phyloP scores from a whole-genome alignment of 2,113 vertebrate genomes.

The Campylomormyrus tamandua region DNA sequence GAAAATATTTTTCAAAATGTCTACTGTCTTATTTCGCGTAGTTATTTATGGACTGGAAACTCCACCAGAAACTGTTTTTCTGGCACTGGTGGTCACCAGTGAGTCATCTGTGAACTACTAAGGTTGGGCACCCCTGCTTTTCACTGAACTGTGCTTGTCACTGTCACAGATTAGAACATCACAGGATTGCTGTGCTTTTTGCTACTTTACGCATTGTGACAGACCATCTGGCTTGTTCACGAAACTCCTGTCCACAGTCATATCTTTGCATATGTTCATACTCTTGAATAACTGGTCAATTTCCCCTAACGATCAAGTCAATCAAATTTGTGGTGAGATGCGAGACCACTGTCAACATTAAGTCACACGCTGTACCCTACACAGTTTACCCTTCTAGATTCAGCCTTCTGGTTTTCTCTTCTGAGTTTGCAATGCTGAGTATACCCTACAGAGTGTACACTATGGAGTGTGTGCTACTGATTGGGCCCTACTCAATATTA shows the following conservation, averaged over 20 bases:
- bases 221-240: not conserved
- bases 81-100: not conserved
- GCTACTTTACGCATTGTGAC: not conserved
- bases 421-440: not conserved
- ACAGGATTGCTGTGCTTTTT: not conserved
- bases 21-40: not conserved
- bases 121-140: not conserved
- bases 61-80: not conserved
- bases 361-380: not conserved
- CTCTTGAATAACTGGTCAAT: not conserved
- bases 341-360: not conserved
- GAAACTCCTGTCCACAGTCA: not conserved
- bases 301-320: not conserved
- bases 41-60: not conserved
- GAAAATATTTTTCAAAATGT: not conserved
- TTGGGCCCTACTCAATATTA: not conserved
- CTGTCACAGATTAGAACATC: not conserved
- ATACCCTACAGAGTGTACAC: not conserved
- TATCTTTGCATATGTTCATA: not conserved
- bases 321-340: not conserved
- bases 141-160: not conserved
- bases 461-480: not conserved
- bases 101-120: not conserved
- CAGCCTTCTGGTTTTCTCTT: not conserved
- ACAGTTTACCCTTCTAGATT: not conserved